These are phyloP conservation scores for Tolmerus cingulatus DNA, from an alignment of 2,888 invertebrate species.

Conservation along the genomic window DNA sequence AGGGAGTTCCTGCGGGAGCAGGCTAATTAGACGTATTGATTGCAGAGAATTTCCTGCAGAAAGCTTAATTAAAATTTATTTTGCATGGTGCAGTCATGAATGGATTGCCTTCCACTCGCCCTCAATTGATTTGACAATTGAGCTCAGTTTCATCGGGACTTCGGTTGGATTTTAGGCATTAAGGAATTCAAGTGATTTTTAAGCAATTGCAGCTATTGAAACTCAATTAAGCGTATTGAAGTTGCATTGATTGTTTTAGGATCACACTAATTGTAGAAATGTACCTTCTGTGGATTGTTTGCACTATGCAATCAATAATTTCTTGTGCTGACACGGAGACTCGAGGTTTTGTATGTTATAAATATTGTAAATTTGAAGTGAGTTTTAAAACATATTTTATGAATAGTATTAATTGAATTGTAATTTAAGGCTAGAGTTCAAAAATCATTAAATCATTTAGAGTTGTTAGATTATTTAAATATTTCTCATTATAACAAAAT, in stretches of 20 bases:
- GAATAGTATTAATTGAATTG: no score
- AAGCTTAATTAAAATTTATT: not conserved
- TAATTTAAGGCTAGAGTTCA: no score
- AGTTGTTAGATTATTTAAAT: no score
- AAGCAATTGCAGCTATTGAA: not conserved
- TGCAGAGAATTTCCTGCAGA: not conserved
- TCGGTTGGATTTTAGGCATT: not conserved
- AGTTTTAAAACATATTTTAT: no score
- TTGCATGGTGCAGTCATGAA: not conserved
- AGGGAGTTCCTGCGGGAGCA: not conserved
- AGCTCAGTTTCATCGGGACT: not conserved
- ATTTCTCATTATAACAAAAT: no score
- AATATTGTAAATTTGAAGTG: no score
- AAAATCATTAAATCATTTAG: no score
- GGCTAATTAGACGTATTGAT: not conserved
- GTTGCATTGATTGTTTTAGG: not conserved
- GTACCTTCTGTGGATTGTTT: not conserved
- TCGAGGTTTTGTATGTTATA: not conserved
- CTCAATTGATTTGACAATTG: not conserved
- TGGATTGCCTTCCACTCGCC: not conserved
- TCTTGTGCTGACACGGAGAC: not conserved
- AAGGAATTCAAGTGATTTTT: not conserved
- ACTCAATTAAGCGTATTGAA: not conserved
- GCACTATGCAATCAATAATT: not conserved
- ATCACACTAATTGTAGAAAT: not conserved